Base-by-base conservation (phyloP, 2,113 vertebrate genomes). In the Regulus satrapa region DNA sequence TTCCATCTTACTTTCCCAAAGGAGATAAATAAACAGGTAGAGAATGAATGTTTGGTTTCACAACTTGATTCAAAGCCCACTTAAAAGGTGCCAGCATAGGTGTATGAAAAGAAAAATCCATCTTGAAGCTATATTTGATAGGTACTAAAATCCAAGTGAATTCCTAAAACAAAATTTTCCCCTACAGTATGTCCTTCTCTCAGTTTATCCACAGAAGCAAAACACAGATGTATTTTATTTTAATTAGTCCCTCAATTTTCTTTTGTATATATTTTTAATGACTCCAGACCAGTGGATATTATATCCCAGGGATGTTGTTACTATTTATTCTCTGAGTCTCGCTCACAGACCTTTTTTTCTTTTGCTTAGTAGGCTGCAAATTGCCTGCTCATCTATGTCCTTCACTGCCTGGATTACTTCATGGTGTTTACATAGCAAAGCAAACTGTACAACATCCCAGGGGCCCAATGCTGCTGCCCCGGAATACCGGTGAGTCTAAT, bases 381-480 rank as follows among this genome's bases (percentile, higher is more conserved):
- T 71, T 83, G 88, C 63, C 85, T 94, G 82, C 76, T 96, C 94
- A 85, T 96, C 85, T 55, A 75, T 92, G 85, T 88, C 75, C 68
- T 71, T 76, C 78, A 3, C 82, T 94, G 88, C 52, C 88, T 84
- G 78, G 63, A 83, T 94, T 88, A 32, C 87, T 93, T 89, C 88
- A 80, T 71, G 85, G 59, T 96, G 95, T 96, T 96, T 96, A 96
- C 94, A 77, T 25, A 93, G 85, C 89, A 94, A 93, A 95, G 84
- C 92, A 96, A 95, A 95, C 85, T 73, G 20, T 93, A 54, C 48
- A 85, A n/a, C 67, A 71, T 96, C 95, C 92, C 95, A 79, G 75
- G 91, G 89, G 82, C 89, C 82, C 92, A 94, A 7, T 92, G 85
- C 89, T 83, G 74, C 75, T 85, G 72, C 79, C 59, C 36, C 2